These are phyloP conservation scores for Hoplodrina blanda DNA, from an alignment of 2,888 invertebrate species.

Conservation along the genomic window DNA sequence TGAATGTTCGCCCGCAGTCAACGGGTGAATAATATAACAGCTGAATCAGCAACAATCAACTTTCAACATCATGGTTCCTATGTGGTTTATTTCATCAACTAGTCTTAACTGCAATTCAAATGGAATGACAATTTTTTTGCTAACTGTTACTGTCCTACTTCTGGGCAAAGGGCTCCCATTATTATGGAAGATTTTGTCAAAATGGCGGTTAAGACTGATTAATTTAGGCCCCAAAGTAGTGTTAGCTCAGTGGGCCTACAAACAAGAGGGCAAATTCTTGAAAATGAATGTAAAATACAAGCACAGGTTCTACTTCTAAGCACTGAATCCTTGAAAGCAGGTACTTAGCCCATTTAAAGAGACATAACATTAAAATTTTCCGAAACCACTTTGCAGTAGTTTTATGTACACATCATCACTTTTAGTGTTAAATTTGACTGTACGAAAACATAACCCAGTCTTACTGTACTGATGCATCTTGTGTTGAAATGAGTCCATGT, in stretches of 20 bases:
- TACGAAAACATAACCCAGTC: background rate
- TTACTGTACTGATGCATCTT: background rate
- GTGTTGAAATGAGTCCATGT: slow-evolving; percentile 29
- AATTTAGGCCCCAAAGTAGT: no score
- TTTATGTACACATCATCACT: slow-evolving; percentile 25
- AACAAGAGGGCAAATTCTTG: no score
- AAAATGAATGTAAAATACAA: no score
- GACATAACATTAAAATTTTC: background rate
- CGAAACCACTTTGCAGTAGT: slow-evolving; percentile 25
- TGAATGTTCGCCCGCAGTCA: no score
- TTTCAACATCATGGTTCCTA: background rate
- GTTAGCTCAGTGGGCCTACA: no score
- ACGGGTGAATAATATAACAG: background rate
- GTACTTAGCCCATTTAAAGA: background rate
- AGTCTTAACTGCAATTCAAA: no score
- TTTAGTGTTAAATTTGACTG: slow-evolving; percentile 13
- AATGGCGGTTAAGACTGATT: no score
- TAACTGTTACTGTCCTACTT: no score
- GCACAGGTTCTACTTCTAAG: background rate
- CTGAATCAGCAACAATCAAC: background rate
- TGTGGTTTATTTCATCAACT: no score
- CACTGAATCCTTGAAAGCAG: background rate
- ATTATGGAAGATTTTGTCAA: no score
- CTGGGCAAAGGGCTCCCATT: no score
- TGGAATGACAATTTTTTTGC: no score